A percentile compares a stretch with the other conserved stretches of the same genome.
phyloP scores from a whole-genome alignment of 2,888 invertebrate genomes.

The Spodoptera exigua region DNA sequence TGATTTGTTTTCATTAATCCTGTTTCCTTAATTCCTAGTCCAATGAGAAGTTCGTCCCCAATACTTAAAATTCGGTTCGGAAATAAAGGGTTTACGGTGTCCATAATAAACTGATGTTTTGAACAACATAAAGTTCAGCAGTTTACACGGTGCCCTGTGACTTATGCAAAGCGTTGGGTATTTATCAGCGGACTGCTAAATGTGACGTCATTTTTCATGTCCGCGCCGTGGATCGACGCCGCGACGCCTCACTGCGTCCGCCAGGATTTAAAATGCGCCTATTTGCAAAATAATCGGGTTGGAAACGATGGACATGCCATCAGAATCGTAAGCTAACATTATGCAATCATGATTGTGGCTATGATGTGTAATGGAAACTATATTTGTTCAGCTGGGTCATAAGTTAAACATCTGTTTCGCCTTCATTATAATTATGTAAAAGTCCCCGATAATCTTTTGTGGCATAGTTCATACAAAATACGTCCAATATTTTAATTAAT shows the following conservation, averaged over 20 bases:
- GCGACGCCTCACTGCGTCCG: conserved; percentile 36
- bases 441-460: too few relatives aligned
- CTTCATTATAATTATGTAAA: too few relatives aligned
- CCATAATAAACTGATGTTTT: conserved; percentile 34
- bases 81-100: conserved; percentile 22
- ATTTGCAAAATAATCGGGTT: conserved; percentile 22
- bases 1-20: too few relatives aligned
- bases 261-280: conserved; percentile 38
- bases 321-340: too few relatives aligned
- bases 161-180: conserved; percentile 47
- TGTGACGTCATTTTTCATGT: conserved; percentile 50
- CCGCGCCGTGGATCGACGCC: conserved; percentile 36
- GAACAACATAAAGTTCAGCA: conserved; percentile 49
- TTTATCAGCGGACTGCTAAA: conserved; percentile 50
- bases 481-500: too few relatives aligned
- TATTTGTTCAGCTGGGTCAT: too few relatives aligned
- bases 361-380: too few relatives aligned
- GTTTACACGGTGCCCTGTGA: conserved; percentile 46
- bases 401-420: too few relatives aligned
- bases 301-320: too few relatives aligned
- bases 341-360: too few relatives aligned
- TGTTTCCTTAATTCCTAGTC: background rate
- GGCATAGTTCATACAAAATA: too few relatives aligned
- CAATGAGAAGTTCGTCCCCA: background rate
- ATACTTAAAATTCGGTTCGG: background rate